Base-by-base conservation (phyloP, 2,113 vertebrate genomes). In the Gallinago jamesoni region DNA sequence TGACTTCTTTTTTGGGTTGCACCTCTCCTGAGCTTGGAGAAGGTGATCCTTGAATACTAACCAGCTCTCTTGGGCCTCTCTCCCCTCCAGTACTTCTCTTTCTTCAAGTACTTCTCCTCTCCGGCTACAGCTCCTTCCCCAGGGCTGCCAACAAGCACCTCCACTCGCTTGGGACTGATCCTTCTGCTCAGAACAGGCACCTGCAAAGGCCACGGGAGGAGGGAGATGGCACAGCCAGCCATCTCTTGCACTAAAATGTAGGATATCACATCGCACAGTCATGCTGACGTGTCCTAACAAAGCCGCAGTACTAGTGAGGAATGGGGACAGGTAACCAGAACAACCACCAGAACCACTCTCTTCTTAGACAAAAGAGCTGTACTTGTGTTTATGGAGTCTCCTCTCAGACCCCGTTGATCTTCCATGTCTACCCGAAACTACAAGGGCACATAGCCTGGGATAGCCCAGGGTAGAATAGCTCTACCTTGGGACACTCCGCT, bases 371-470 rank as follows among this genome's bases (percentile, higher is more conserved):
- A 57, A 80, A 63, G 24, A 45, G 20, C 10, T 23, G 5, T 20
- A 28, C 20, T 28, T 59, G 27, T 81, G 22, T 47, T 57, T 57
- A 37, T 1, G 8, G 23, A 16, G 4, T 74, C 7, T 82, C 17
- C 16, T 62, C 39, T 60, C 45, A 67, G 62, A 62, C 2, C 12
- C 47, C 14, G 5, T 27, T 52, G 25, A 27, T 70, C 28, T 57
- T 62, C 14, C 13, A 9, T 8, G 3, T 80, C 64, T 35, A 77
- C 35, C 10, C 69, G 83, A 60, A 90, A 60, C 10, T 62, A 50
- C 15, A 33, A 13, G 1, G 20, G 20, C 0, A 0, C 21, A 39
- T 14, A 31, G 3, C 35, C 20, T 47, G 20, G 30, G 15, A n/a
- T 8, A 67, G n/a, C 1, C 3, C 27, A 33, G 21, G 31, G 13